Evolutionary conservation across 2,797 vertebrate species (phyloP).

Genomic region (Gastrophryne carolinensis): DNA sequence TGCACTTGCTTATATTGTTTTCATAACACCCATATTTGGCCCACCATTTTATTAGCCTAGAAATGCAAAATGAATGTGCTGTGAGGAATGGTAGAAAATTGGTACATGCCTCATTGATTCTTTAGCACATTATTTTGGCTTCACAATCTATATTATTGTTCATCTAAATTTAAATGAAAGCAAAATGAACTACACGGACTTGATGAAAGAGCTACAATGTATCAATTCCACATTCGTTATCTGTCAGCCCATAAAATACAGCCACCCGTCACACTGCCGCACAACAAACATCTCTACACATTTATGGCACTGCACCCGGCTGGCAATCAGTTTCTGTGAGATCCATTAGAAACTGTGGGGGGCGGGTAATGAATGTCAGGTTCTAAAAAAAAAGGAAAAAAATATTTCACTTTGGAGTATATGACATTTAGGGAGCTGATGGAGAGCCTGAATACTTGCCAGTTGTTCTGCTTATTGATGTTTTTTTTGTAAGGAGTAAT

Average conservation of each 20-base stretch:
- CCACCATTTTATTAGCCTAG: background rate
- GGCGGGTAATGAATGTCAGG: constrained; percentile 24
- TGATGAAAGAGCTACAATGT: constrained; percentile 11
- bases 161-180: constrained; percentile 40
- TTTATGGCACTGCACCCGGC: constrained; percentile 11
- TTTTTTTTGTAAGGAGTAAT: constrained; percentile 1
- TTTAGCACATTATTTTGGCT: constrained; percentile 25
- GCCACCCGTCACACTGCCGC: constrained; percentile 10
- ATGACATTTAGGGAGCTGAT: background rate
- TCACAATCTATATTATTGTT: constrained; percentile 23
- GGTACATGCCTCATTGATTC: constrained; percentile 36
- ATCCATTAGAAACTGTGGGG: constrained; percentile 15
- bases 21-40: background rate
- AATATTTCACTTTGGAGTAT: constrained; percentile 6
- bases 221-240: constrained; percentile 13
- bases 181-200: constrained; percentile 11
- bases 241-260: constrained; percentile 7
- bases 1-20: background rate
- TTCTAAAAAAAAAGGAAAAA: background rate
- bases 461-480: background rate
- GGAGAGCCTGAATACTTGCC: background rate
- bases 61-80: constrained; percentile 28
- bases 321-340: background rate
- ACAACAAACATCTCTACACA: constrained; percentile 38
- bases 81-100: constrained; percentile 19